A percentile compares a stretch with the other conserved stretches of the same genome.
These are phyloP conservation scores for Pristionchus japonicus DNA, from an alignment of 2,888 invertebrate genomes.

Conservation along the genomic window DNA sequence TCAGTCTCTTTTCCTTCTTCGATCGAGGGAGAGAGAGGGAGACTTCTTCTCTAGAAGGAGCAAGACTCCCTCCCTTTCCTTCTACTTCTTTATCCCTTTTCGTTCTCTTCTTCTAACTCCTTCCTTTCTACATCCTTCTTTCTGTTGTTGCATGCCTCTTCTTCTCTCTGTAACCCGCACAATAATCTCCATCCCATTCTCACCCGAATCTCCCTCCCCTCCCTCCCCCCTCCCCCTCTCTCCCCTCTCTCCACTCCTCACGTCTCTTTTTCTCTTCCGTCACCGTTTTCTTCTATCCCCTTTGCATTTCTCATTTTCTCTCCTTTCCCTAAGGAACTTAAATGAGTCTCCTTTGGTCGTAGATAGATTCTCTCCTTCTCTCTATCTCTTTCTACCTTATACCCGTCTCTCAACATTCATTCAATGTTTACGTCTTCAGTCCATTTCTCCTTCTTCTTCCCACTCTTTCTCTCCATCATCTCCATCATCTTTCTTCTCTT, in stretches of 20 bases:
- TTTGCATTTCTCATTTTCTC: constrained; percentile 42
- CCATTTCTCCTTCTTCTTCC: constrained; percentile 43
- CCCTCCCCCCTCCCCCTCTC: constrained; percentile 19
- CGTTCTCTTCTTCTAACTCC: constrained; percentile 5
- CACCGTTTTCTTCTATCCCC: background rate
- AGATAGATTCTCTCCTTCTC: background rate
- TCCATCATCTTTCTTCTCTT: constrained; percentile 37
- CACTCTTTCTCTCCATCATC: constrained; percentile 14
- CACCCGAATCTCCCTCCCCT: background rate
- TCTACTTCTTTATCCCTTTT: background rate
- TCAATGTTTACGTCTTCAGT: constrained; percentile 48
- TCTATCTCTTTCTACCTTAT: constrained; percentile 27
- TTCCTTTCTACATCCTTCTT: constrained; percentile 44
- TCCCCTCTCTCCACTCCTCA: too few relatives aligned
- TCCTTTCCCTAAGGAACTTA: background rate
- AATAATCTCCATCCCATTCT: background rate
- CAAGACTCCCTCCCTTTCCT: background rate
- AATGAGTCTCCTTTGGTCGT: background rate
- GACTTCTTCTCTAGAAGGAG: background rate
- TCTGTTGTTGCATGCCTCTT: background rate
- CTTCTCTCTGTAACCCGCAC: background rate
- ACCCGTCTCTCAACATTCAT: constrained; percentile 49
- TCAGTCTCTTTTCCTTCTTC: background rate
- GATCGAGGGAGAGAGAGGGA: background rate
- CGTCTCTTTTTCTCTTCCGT: constrained; percentile 15